Conservation (phyloP, 2,888 invertebrate species). For the Parasteatoda lunata region DNA sequence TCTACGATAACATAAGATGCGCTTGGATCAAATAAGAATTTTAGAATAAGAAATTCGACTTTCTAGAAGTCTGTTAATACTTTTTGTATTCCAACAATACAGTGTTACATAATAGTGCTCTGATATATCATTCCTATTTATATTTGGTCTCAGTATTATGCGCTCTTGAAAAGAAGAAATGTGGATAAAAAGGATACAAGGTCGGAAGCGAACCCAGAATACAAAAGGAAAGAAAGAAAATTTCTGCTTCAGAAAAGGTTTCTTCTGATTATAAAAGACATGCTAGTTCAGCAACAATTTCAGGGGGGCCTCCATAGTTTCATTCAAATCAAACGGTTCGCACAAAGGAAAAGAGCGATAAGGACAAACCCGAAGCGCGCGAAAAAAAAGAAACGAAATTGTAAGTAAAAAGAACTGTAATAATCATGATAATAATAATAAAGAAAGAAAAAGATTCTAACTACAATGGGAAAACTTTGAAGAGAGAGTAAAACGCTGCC, state of each 20-base stretch:
- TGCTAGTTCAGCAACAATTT: slow-evolving; percentile 33
- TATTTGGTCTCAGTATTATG: neutral
- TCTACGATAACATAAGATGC: no score
- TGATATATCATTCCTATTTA: no score
- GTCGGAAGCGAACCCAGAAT: slow-evolving; percentile 5
- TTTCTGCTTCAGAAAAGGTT: slow-evolving; percentile 7
- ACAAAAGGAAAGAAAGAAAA: slow-evolving; percentile 4
- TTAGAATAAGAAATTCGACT: no score
- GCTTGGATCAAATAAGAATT: no score
- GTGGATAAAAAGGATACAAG: slow-evolving; percentile 12
- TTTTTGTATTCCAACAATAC: no score
- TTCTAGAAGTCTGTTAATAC: no score
- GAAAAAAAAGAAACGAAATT: slow-evolving; percentile 14
- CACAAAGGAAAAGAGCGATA: slow-evolving; percentile 38
- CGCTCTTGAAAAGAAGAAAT: neutral
- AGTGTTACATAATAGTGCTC: no score
- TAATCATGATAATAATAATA: slow-evolving; percentile 34
- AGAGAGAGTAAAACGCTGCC: slow-evolving; percentile 30
- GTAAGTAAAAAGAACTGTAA: slow-evolving; percentile 45
- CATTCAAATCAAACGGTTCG: slow-evolving; percentile 49
- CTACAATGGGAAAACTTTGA: slow-evolving; percentile 49
- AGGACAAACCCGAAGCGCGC: slow-evolving; percentile 23
- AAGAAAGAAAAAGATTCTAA: slow-evolving; percentile 39
- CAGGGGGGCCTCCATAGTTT: slow-evolving; percentile 10
- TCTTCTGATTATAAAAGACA: slow-evolving; percentile 31